phyloP scores from a whole-genome alignment of 2,888 invertebrate genomes.

The Tipula lateralis region DNA sequence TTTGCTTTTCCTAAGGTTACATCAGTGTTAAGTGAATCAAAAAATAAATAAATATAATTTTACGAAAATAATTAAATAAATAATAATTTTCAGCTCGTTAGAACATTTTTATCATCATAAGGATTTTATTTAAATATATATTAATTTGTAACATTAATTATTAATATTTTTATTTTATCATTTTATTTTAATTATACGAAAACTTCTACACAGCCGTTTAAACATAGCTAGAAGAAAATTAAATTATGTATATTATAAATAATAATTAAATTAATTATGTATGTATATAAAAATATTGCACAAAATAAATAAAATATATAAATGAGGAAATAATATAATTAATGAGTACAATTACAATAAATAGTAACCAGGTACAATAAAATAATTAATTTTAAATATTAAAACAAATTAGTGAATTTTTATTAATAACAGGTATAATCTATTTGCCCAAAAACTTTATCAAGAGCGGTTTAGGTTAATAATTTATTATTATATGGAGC shows the following conservation, averaged over 20 bases:
- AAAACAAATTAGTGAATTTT: background rate
- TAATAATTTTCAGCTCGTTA: background rate
- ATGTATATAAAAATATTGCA: background rate
- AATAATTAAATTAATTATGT: background rate
- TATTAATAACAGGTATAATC: background rate
- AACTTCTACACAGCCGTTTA: constrained; percentile 13
- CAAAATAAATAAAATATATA: background rate
- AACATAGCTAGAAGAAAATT: constrained; percentile 7
- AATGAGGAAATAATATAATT: background rate
- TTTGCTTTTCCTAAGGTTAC: background rate
- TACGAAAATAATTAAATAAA: background rate
- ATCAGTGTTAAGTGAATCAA: background rate
- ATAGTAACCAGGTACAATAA: constrained; percentile 2
- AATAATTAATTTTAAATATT: background rate
- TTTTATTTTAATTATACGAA: background rate
- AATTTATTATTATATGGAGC: background rate
- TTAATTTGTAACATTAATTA: background rate
- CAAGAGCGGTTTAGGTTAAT: background rate
- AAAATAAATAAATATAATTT: background rate
- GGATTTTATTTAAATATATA: background rate
- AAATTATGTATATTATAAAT: background rate
- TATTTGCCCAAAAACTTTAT: background rate
- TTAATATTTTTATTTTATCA: background rate
- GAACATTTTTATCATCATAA: background rate
- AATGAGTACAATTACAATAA: background rate